Percentiles rank a stretch among this genome's conserved stretches.
Evolutionary conservation across 2,888 invertebrate genomes (phyloP).

Genomic region (Athalia circularis): DNA sequence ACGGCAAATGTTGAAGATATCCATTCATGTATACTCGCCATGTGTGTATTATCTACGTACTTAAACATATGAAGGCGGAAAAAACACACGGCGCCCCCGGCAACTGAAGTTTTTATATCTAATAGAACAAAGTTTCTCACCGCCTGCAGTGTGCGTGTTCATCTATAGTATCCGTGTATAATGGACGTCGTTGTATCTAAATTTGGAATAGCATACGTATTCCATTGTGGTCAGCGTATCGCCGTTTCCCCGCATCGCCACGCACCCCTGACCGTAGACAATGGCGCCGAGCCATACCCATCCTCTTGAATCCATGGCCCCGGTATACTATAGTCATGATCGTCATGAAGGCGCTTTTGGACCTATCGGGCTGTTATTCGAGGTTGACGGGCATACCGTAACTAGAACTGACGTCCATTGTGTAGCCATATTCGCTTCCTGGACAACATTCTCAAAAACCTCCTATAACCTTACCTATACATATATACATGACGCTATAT

Average conservation of each 20-base stretch:
- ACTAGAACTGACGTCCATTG: slow-evolving; percentile 70
- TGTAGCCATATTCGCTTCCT: slow-evolving; percentile 58
- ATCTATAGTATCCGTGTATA: background rate
- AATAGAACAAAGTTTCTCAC: no score
- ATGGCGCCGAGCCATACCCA: slow-evolving; percentile 42
- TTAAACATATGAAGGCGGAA: no score
- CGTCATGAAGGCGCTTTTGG: slow-evolving; percentile 43
- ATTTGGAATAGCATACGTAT: no score
- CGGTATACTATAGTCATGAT: slow-evolving; percentile 9
- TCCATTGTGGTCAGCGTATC: slow-evolving; percentile 47
- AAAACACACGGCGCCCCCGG: no score
- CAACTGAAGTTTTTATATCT: no score
- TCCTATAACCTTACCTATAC: slow-evolving; percentile 17
- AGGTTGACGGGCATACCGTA: slow-evolving; percentile 68
- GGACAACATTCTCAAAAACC: slow-evolving; percentile 38
- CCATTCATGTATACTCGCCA: no score
- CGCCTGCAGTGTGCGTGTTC: no score
- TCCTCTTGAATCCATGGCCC: slow-evolving; percentile 33
- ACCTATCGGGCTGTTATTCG: slow-evolving; percentile 50
- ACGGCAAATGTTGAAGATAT: no score
- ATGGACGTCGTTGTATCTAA: background rate
- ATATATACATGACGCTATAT: background rate
- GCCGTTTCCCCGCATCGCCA: slow-evolving; percentile 48
- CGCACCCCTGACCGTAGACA: slow-evolving; percentile 48
- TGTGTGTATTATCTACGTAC: no score